These are phyloP conservation scores for Erannis defoliaria DNA, from an alignment of 2,888 invertebrate genomes.

Conservation along the genomic window DNA sequence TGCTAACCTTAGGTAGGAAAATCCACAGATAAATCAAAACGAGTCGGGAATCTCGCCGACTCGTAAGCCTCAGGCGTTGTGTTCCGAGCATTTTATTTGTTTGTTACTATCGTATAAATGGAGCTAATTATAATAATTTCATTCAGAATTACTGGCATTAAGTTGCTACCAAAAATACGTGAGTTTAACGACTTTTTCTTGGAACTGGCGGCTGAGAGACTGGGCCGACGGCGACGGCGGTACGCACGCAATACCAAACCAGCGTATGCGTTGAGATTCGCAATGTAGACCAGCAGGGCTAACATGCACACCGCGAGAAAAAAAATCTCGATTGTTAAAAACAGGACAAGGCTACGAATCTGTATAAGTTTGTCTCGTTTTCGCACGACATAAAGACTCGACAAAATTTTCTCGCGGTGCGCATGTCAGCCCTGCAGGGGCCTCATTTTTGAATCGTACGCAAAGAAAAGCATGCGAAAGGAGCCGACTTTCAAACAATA, in stretches of 20 bases:
- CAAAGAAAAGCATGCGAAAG: no score
- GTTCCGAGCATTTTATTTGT: conserved; percentile 83
- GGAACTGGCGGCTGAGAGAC: conserved; percentile 75
- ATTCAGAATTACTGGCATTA: conserved; percentile 84
- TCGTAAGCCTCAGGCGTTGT: conserved; percentile 63
- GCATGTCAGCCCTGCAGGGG: no score
- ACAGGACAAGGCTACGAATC: no score
- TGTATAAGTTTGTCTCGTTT: no score
- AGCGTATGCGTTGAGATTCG: conserved; percentile 44
- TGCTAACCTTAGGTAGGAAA: conserved; percentile 52
- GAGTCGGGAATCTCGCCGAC: conserved; percentile 59
- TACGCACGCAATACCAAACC: conserved; percentile 59
- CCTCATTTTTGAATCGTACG: no score
- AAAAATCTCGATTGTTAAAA: no score
- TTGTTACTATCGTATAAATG: conserved; percentile 84
- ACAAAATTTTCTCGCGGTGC: no score
- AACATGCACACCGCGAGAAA: no score
- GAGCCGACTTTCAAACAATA: no score
- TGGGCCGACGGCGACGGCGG: conserved; percentile 67
- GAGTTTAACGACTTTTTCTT: conserved; percentile 85
- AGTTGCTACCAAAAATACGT: conserved; percentile 86
- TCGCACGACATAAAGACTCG: no score
- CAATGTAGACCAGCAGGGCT: no score
- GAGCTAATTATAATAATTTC: conserved; percentile 86
- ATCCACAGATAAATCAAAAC: conserved; percentile 61